Evolutionary conservation across 1,140 invertebrate species (phyloP), one percentile per base, ranked within the genome.

Genomic region (Eupeodes corollae): DNA sequence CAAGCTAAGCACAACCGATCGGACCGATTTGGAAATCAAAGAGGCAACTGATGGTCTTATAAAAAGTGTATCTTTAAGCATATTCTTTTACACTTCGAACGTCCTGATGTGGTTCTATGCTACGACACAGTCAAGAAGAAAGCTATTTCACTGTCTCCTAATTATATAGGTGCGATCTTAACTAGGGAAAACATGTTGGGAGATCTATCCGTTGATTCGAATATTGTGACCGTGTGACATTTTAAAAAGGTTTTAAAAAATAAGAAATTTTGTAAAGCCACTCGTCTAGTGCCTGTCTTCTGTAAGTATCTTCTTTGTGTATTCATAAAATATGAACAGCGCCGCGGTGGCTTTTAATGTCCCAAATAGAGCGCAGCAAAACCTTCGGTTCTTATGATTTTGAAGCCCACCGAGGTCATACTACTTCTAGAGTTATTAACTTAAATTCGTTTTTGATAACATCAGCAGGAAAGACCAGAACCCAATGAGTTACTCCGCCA

Each of bases 371-470:
- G 70, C 0, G 90, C 87, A 42, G 74, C 49, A 5, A 74, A 63
- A 76, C 91, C 91, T 80, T 96, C 92, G 45, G 79, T 79, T 55
- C 74, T 75, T 2, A 80, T 67, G 38, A 96, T 91, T n/a, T 84
- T 70, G 41, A 79, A 70, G 42, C 86, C 79, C 9, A 88, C 75
- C 6, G 70, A 63, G 15, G 85, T 58, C 55, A 91, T 84, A 46
- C 79, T 74, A 37, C 75, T 75, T 44, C 78, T 84, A 30, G 79
- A 68, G 61, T 78, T 82, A 55, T 80, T 78, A 52, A 86, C 86
- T 74, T 99, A 96, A 56, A 98, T 88, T 48, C 95, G 74, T 91
- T 97, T 70, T 99, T 99, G 13, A 97, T 86, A 10, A 98, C 92
- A 73, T 99, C 96, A 15, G 89, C 83, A 1, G 96, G 96, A 65